Evolutionary conservation across 2,888 invertebrate genomes (phyloP).

Genomic region (Aelia acuminata): DNA sequence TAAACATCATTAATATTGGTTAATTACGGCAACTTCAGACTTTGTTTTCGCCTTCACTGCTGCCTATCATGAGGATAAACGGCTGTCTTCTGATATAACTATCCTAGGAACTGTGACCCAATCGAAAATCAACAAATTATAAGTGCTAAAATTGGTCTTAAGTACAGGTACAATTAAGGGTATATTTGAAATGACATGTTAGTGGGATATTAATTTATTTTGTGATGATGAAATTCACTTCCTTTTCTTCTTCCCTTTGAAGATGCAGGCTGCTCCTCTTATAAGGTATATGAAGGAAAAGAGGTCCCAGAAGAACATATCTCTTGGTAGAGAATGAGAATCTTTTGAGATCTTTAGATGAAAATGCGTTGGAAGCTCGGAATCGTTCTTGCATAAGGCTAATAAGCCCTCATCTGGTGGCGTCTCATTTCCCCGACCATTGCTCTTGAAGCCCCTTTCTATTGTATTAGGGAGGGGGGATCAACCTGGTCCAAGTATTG

Average conservation of each 20-base stretch:
- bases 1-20: not conserved
- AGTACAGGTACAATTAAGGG: too few relatives aligned
- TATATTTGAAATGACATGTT: not conserved
- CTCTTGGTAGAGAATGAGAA: not conserved
- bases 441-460: not conserved
- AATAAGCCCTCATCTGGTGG: constrained; percentile 24
- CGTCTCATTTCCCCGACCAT: not conserved
- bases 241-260: not conserved
- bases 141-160: too few relatives aligned
- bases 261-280: not conserved
- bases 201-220: not conserved
- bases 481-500: not conserved
- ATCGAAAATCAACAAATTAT: not conserved
- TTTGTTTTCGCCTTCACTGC: not conserved
- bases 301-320: not conserved
- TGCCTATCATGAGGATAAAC: not conserved
- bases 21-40: not conserved
- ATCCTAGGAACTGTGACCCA: not conserved
- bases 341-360: not conserved
- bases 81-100: not conserved
- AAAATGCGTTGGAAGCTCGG: not conserved
- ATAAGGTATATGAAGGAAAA: not conserved
- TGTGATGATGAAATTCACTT: not conserved
- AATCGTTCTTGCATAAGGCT: constrained; percentile 37
- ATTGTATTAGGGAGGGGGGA: not conserved